Conservation (phyloP, 2,888 invertebrate genomes). For the Plusia festucae region DNA sequence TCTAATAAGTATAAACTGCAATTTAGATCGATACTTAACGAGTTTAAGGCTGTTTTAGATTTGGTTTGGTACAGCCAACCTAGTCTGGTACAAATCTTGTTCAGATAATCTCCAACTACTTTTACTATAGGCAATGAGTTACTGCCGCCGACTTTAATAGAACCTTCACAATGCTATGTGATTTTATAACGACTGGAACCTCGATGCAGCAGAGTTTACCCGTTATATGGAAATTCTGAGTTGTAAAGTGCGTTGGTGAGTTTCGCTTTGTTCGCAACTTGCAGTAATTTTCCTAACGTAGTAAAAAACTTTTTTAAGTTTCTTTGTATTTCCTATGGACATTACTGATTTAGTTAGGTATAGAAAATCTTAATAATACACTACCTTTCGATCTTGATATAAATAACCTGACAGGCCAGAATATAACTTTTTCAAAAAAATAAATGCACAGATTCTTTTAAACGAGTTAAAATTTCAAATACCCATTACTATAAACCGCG, state of each 20-base stretch:
- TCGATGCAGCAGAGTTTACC: constrained; percentile 48
- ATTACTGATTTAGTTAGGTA: too few relatives aligned
- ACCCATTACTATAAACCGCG: background rate
- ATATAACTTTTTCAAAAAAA: too few relatives aligned
- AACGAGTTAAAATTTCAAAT: background rate
- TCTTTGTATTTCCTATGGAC: too few relatives aligned
- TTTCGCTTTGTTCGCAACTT: constrained; percentile 24
- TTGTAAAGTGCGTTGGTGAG: constrained; percentile 31
- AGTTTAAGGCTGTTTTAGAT: constrained; percentile 45
- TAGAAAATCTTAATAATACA: too few relatives aligned
- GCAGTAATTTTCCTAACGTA: constrained; percentile 16
- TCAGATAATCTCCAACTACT: constrained; percentile 84
- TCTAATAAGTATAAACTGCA: constrained; percentile 60
- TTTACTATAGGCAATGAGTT: constrained; percentile 79
- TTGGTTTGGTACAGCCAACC: constrained; percentile 69
- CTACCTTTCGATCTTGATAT: too few relatives aligned
- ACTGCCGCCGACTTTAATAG: constrained; percentile 72
- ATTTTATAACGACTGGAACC: constrained; percentile 68
- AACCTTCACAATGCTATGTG: constrained; percentile 71
- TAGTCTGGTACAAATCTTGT: constrained; percentile 85
- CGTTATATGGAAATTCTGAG: constrained; percentile 53
- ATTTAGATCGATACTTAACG: constrained; percentile 35
- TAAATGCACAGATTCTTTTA: background rate
- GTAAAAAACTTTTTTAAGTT: background rate
- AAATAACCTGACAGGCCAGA: too few relatives aligned